phyloP scores from a whole-genome alignment of 1,140 invertebrate species.

The Phthorimaea operculella region DNA sequence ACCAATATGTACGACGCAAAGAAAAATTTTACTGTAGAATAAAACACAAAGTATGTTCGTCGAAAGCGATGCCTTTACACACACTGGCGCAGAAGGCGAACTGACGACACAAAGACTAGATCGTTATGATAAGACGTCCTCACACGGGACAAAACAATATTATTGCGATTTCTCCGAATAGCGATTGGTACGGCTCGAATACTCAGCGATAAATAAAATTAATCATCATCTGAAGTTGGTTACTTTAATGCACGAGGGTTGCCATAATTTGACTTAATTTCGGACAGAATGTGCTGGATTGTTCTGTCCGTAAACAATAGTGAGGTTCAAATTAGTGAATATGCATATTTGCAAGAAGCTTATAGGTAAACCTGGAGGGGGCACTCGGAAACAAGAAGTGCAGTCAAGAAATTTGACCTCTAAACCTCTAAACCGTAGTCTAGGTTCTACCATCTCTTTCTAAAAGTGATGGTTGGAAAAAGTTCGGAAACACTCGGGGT shows the following conservation, averaged over 20 bases:
- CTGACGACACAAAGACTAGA: slow-evolving; percentile 45
- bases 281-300: too few species aligned
- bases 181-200: neutral
- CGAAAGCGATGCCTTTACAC: slow-evolving; percentile 54
- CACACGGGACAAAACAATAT: slow-evolving; percentile 30
- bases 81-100: slow-evolving; percentile 65
- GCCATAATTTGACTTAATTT: too few species aligned
- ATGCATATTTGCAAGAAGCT: too few species aligned
- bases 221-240: slow-evolving; percentile 36
- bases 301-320: too few species aligned
- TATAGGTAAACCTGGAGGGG: too few species aligned
- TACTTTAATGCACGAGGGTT: neutral
- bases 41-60: slow-evolving; percentile 1
- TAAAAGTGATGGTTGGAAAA: too few species aligned
- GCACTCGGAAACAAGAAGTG: too few species aligned
- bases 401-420: too few species aligned
- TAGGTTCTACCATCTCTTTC: too few species aligned
- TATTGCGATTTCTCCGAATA: neutral
- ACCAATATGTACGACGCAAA: neutral
- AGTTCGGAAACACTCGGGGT: too few species aligned
- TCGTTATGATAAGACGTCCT: slow-evolving; percentile 36
- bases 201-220: slow-evolving; percentile 18
- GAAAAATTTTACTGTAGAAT: neutral
- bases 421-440: too few species aligned
- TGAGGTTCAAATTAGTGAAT: too few species aligned